Base-by-base conservation (phyloP, 2,113 vertebrate genomes). In the Rutilus rutilus region DNA sequence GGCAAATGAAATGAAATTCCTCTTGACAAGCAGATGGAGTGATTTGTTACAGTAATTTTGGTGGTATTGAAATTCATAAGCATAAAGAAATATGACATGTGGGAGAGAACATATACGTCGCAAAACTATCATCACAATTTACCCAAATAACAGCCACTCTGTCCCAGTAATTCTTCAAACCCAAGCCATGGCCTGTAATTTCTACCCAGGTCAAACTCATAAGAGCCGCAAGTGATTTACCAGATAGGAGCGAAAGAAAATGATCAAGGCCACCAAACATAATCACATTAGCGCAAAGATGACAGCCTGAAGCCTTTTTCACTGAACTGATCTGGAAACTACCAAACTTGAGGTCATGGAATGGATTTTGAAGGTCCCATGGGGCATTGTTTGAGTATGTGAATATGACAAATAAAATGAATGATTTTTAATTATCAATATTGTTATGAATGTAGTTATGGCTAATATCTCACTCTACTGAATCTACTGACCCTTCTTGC, bases 21-120 rank as follows among this genome's bases (percentile, higher is more conserved):
- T 62, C 76, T 74, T 76, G 69, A 87, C 88, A 84, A 69, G 84
- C 81, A 89, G 86, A 87, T 84, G 81, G 79, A 86, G 82, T 88
- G 86, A 88, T 88, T 88, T 86, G 86, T 88, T 84, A 85, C 88
- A 89, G 85, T 78, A 73, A 77, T 85, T 86, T 87, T 87, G 67
- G 82, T 69, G 78, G 69, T 67, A 86, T 87, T 86, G 52, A 85
- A 82, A 85, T 84, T 81, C 81, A 76, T 75, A 73, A 42, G 67
- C 42, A 81, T 81, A 73, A 89, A 85, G 88, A 85, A 79, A 83
- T 78, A 67, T 78, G 78, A 78, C 82, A 78, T 87, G 84, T 89
- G 85, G 77, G 60, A 78, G 67, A 71, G 64, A 82, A 78, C 60
- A 86, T 84, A 60, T 77, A 62, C 12, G 6, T 74, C 21, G 21